Conservation (phyloP, 1,140 invertebrate species). For the Bombus breviceps region DNA sequence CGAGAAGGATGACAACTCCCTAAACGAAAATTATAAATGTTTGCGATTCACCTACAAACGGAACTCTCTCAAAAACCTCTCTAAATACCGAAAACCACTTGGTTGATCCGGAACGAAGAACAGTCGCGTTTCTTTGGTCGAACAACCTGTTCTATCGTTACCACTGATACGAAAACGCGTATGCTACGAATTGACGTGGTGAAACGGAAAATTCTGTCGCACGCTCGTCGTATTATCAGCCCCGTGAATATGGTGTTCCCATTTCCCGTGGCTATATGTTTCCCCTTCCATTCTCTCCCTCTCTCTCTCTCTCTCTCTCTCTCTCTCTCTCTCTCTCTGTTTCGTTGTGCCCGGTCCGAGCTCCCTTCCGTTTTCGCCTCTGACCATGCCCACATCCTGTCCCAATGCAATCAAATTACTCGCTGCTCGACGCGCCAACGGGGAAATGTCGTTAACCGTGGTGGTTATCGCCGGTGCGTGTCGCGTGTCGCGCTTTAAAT, state of each 20-base stretch:
- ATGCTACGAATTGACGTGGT: neutral
- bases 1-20: neutral
- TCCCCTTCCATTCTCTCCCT: neutral
- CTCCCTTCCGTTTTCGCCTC: constrained; percentile 17
- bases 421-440: constrained; percentile 79
- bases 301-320: neutral
- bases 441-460: constrained; percentile 80
- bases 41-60: neutral
- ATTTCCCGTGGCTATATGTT: neutral
- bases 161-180: neutral
- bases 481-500: constrained; percentile 79
- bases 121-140: neutral
- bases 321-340: neutral
- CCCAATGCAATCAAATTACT: constrained; percentile 78
- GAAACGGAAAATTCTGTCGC: constrained; percentile 66
- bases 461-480: constrained; percentile 79
- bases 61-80: no score
- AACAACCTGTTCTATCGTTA: constrained; percentile 32
- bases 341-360: neutral
- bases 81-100: neutral
- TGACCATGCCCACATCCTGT: constrained; percentile 59
- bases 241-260: constrained; percentile 43
- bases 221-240: constrained; percentile 62
- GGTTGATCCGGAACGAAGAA: neutral
- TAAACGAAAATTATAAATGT: neutral